Percentiles rank a stretch among this genome's conserved stretches.
phyloP scores from a whole-genome alignment of 2,888 invertebrate species.

The Oscheius myriophilus region DNA sequence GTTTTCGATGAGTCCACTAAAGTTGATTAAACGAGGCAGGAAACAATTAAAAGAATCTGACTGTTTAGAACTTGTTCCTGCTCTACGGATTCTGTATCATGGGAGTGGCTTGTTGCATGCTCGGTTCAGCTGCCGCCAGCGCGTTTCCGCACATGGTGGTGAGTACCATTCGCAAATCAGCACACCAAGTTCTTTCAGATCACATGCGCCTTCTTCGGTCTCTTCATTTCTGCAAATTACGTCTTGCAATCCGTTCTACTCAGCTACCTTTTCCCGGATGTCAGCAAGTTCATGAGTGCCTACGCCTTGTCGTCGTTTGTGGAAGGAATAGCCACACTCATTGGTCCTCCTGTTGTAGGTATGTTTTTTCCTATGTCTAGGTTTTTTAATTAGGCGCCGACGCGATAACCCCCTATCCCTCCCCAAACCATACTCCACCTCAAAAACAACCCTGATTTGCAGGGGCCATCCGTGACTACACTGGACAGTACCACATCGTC shows the following conservation, averaged over 20 bases:
- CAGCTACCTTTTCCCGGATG: constrained; percentile 86
- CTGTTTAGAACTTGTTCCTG: constrained; percentile 32
- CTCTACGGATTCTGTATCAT: constrained; percentile 83
- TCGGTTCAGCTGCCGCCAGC: constrained; percentile 60
- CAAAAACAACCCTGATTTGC: constrained; percentile 15
- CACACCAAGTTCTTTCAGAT: constrained; percentile 9
- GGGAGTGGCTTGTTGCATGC: constrained; percentile 72
- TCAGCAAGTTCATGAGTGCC: constrained; percentile 89
- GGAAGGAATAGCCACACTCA: constrained; percentile 87
- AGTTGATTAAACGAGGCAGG: no score
- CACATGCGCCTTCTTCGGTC: constrained; percentile 36
- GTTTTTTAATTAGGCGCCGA: no score
- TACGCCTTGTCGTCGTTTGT: constrained; percentile 87
- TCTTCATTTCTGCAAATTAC: constrained; percentile 47
- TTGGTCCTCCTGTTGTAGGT: constrained; percentile 90
- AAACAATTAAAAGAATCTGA: no score
- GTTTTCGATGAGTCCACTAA: no score
- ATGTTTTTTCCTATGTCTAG: not conserved
- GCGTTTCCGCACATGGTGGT: not conserved
- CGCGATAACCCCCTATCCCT: no score
- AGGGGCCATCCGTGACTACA: constrained; percentile 49
- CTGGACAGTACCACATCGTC: constrained; percentile 36
- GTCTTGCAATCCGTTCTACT: constrained; percentile 73
- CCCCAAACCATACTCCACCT: no score
- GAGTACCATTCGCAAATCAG: not conserved